A percentile compares a stretch with the other conserved stretches of the same genome.
phyloP scores from a whole-genome alignment of 2,113 vertebrate species.

The Syrmaticus mikado region DNA sequence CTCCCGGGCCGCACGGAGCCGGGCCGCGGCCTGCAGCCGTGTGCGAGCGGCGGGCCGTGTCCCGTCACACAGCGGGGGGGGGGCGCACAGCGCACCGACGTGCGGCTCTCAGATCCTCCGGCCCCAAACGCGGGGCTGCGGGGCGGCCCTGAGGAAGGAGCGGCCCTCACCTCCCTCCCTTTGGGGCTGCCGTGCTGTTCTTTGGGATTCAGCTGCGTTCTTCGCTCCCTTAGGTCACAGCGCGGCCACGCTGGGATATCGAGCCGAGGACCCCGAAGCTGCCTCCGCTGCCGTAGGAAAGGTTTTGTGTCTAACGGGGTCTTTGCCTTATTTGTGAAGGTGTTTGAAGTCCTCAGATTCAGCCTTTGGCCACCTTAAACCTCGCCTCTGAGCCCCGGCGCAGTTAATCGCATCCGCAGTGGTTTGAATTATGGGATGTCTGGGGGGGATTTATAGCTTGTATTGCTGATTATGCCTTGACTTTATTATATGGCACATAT shows the following conservation, averaged over 20 bases:
- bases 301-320: slow-evolving; percentile 31
- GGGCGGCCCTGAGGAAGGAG: background rate
- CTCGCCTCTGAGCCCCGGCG: background rate
- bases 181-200: fast-evolving
- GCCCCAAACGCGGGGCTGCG: too few relatives aligned
- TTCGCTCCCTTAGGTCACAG: background rate
- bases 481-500: slow-evolving; percentile 48
- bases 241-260: background rate
- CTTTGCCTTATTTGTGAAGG: slow-evolving; percentile 32
- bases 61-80: too few relatives aligned
- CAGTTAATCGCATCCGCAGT: slow-evolving; percentile 37
- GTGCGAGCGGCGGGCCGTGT: too few relatives aligned
- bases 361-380: slow-evolving; percentile 55
- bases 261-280: background rate
- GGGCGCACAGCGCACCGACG: too few relatives aligned
- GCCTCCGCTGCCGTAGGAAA: background rate
- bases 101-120: too few relatives aligned
- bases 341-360: slow-evolving; percentile 52
- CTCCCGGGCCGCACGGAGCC: too few relatives aligned
- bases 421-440: slow-evolving; percentile 55
- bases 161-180: background rate
- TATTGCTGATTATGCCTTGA: slow-evolving; percentile 57
- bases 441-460: slow-evolving; percentile 25
- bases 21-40: too few relatives aligned
- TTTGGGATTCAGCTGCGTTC: background rate